Percentiles rank a stretch among this genome's conserved stretches.
phyloP scores from a whole-genome alignment of 2,113 vertebrate species.

The Heptranchias perlo region DNA sequence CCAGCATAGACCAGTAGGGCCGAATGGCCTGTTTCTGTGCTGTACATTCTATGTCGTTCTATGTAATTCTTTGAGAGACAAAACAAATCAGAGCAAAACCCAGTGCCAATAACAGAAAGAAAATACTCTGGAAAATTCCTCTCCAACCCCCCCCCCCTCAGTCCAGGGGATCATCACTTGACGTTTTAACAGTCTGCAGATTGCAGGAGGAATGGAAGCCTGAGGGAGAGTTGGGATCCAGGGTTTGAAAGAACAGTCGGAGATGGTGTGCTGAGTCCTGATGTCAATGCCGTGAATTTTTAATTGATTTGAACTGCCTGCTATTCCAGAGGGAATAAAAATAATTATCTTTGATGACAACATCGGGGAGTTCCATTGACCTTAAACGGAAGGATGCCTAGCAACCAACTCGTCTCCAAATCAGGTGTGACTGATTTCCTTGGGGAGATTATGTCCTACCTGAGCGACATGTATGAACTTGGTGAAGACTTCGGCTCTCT shows the following conservation, averaged over 20 bases:
- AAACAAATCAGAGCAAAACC: background rate
- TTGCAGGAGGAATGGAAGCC: background rate
- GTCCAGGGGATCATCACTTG: background rate
- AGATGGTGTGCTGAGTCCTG: background rate
- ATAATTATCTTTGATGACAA: background rate
- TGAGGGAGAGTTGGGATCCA: background rate
- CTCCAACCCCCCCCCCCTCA: background rate
- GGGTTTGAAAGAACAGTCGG: background rate
- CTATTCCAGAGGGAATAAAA: background rate
- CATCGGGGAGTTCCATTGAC: background rate
- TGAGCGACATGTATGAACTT: conserved; percentile 84
- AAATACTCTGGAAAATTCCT: background rate
- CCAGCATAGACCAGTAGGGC: background rate
- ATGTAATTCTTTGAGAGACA: no score
- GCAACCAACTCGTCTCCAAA: background rate
- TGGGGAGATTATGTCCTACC: conserved; percentile 51
- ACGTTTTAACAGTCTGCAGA: background rate
- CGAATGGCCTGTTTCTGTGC: background rate
- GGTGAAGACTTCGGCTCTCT: conserved; percentile 81
- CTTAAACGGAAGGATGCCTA: background rate
- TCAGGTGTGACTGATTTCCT: background rate
- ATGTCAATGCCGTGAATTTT: background rate
- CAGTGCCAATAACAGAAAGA: background rate
- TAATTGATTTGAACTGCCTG: background rate
- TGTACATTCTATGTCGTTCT: no score